Evolutionary conservation across 2,888 invertebrate genomes (phyloP), one percentile per base, ranked within the genome.

Genomic region (Sycophila texana): DNA sequence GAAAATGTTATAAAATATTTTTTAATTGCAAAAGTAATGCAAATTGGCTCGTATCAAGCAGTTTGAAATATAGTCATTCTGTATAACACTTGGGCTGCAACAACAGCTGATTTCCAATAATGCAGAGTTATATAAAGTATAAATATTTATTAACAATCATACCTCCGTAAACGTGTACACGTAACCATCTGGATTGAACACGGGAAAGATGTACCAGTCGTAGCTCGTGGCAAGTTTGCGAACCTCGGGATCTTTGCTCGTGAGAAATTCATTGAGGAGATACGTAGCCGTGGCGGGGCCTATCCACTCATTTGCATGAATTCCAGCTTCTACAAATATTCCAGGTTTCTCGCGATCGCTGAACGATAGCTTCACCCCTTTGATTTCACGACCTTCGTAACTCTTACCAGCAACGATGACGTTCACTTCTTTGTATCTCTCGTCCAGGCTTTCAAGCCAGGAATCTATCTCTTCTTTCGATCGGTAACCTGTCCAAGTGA

Each of bases 291-390:
- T 92, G 0, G 94, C 94, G 0, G 95, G 93, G 0, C 93, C 92
- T 10, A 95, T 92, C 95, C 95, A 97, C 89, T 97, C 97, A 60
- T 96, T 93, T 0, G 93, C 95, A 79, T 95, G 93, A 84, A 95
- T 95, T 65, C 92, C 92, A 80, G 86, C 93, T 86, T 94, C 94
- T 68, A 94, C 91, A 80, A 94, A 93, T 76, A 94, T 90, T 0
- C 90, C 92, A 14, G 92, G 93, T 85, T 92, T 92, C 5, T 60
- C 18, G 83, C 92, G 92, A 26, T 88, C 88, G 2, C 89, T 85
- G 4, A 82, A 84, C 77, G 92, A 90, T 86, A 92, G 91, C 63
- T 93, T 93, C 3, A 94, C 87, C 0, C 94, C 94, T 61, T 92
- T 88, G 82, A 94, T 93, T 26, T 92, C 86, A 18, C 94, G 92